Conservation (phyloP, 2,888 invertebrate species). For the Byasa hedistus region DNA sequence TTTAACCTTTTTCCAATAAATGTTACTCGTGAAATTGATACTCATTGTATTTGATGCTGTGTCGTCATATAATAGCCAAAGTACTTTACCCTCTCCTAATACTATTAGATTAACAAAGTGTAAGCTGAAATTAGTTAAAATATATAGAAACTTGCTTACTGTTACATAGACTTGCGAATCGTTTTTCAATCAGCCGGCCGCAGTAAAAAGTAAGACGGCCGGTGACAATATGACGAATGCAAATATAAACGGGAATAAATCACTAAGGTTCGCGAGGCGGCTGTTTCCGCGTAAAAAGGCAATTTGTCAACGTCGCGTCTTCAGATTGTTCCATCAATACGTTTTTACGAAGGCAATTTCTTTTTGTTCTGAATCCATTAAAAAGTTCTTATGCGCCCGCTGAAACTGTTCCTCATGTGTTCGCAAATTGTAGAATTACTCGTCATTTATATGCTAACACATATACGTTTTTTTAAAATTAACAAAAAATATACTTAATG, state of each 20-base stretch:
- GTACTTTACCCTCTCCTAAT: too few relatives aligned
- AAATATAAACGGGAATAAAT: constrained; percentile 27
- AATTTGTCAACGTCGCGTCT: constrained; percentile 29
- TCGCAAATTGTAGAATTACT: constrained; percentile 4
- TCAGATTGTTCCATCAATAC: constrained; percentile 29
- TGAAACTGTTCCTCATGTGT: constrained; percentile 9
- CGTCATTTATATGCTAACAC: constrained; percentile 10
- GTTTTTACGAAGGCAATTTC: constrained; percentile 27
- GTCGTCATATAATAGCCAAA: too few relatives aligned
- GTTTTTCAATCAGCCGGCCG: background rate
- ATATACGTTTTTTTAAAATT: background rate
- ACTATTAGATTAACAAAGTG: too few relatives aligned
- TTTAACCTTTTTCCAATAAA: too few relatives aligned
- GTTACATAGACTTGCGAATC: background rate
- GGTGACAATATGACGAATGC: constrained; percentile 23
- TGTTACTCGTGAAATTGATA: too few relatives aligned
- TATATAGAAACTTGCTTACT: too few relatives aligned
- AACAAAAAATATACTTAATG: too few relatives aligned
- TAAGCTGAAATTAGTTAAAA: too few relatives aligned
- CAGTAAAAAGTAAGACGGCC: constrained; percentile 11
- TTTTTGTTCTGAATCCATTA: constrained; percentile 26
- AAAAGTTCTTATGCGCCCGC: constrained; percentile 19
- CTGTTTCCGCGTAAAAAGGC: constrained; percentile 29
- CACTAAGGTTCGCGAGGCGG: constrained; percentile 14
- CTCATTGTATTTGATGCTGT: too few relatives aligned